Conservation (phyloP, 1,140 invertebrate genomes). For the Venustaconcha ellipsiformis region DNA sequence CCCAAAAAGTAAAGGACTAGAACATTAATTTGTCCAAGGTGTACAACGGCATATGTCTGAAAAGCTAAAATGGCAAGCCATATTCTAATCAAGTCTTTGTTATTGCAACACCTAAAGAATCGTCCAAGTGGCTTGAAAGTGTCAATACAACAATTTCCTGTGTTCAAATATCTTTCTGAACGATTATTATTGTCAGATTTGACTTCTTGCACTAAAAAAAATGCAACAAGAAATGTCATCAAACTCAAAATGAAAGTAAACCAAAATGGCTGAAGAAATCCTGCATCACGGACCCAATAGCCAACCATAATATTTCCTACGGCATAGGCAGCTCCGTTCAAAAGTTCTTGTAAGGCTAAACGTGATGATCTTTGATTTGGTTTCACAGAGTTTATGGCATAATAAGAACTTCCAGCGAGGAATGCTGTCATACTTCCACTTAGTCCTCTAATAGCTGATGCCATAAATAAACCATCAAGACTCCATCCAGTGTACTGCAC, state of each 20-base stretch:
- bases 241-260: constrained; percentile 58
- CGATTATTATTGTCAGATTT: constrained; percentile 27
- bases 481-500: constrained; percentile 62
- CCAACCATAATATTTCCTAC: constrained; percentile 65
- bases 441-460: constrained; percentile 59
- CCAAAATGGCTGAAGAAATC: constrained; percentile 60
- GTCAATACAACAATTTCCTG: constrained; percentile 58
- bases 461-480: constrained; percentile 63
- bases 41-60: constrained; percentile 61
- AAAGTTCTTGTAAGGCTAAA: constrained; percentile 60
- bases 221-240: constrained; percentile 56
- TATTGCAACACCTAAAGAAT: constrained; percentile 57
- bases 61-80: constrained; percentile 63
- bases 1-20: constrained; percentile 58
- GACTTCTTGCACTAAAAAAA: constrained; percentile 58
- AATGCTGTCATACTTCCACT: constrained; percentile 65
- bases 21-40: constrained; percentile 62
- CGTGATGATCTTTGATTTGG: constrained; percentile 55
- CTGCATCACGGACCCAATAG: constrained; percentile 59
- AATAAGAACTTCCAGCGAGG: constrained; percentile 59
- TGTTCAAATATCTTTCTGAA: constrained; percentile 27
- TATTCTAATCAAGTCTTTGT: constrained; percentile 52
- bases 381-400: constrained; percentile 57
- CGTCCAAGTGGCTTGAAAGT: constrained; percentile 55
- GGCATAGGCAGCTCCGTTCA: constrained; percentile 62